phyloP scores from a whole-genome alignment of 2,888 invertebrate genomes.

The Nomada flava region DNA sequence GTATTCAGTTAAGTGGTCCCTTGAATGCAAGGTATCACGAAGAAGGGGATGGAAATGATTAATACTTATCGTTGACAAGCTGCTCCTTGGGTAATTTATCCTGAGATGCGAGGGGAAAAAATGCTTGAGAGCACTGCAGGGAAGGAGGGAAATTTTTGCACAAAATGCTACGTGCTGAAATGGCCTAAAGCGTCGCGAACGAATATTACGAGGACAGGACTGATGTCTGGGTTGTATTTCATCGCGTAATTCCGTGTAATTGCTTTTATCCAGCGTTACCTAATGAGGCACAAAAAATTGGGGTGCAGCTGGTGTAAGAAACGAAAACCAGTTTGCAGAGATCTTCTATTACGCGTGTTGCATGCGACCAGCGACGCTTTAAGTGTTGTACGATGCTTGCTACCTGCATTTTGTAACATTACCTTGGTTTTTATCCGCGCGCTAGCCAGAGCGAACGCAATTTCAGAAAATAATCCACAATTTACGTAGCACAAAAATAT shows the following conservation, averaged over 20 bases:
- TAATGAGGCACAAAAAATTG: slow-evolving; percentile 72
- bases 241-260: slow-evolving; percentile 72
- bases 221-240: slow-evolving; percentile 45
- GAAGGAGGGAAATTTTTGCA: no score
- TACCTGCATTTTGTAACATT: slow-evolving; percentile 44
- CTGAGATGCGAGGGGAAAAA: not conserved
- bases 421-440: slow-evolving; percentile 6
- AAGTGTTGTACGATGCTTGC: slow-evolving; percentile 55
- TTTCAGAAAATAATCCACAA: slow-evolving; percentile 20
- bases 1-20: not conserved
- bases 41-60: not conserved
- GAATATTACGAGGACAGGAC: slow-evolving; percentile 43
- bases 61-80: slow-evolving; percentile 15
- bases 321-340: slow-evolving; percentile 64
- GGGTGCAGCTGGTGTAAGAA: slow-evolving; percentile 35
- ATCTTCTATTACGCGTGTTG: slow-evolving; percentile 61
- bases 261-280: slow-evolving; percentile 73
- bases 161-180: not conserved
- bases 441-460: not conserved
- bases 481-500: slow-evolving; percentile 9
- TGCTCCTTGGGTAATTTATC: not conserved
- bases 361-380: slow-evolving; percentile 59
- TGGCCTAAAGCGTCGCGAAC: not conserved
- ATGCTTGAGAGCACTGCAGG: not conserved
- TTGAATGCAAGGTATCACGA: not conserved